Conservation (phyloP, 2,113 vertebrate genomes). For the Nothoprocta perdicaria region DNA sequence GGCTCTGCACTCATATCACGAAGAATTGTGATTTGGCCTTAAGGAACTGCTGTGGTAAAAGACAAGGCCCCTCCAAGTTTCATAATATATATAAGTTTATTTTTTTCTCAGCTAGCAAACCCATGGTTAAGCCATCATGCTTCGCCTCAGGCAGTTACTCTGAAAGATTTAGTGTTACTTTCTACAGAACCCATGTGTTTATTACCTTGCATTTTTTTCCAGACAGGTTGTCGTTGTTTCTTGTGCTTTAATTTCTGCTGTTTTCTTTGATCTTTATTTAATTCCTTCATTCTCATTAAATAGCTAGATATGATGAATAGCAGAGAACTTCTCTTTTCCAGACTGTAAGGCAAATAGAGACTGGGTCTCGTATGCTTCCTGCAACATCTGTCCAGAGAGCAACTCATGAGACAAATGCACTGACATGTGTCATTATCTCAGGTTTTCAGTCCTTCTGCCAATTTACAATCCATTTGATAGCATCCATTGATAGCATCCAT, state of each 20-base stretch:
- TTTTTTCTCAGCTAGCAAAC: neutral
- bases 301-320: neutral
- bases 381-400: neutral
- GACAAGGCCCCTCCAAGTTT: accelerated
- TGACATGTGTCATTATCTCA: neutral
- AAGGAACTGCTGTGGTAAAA: neutral
- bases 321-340: neutral
- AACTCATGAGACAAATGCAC: neutral
- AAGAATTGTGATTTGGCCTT: neutral
- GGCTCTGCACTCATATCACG: accelerated
- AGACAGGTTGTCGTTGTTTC: neutral
- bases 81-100: neutral
- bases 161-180: neutral
- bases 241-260: neutral
- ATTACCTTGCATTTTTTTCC: neutral
- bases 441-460: neutral
- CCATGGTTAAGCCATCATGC: neutral
- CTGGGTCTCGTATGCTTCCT: neutral
- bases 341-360: neutral
- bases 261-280: neutral
- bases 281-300: neutral
- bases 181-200: neutral
- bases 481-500: neutral
- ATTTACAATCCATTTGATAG: neutral
- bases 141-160: neutral